These are phyloP conservation scores for Danio rerio DNA, from an alignment of 2,113 vertebrate genomes.

Conservation along the genomic window DNA sequence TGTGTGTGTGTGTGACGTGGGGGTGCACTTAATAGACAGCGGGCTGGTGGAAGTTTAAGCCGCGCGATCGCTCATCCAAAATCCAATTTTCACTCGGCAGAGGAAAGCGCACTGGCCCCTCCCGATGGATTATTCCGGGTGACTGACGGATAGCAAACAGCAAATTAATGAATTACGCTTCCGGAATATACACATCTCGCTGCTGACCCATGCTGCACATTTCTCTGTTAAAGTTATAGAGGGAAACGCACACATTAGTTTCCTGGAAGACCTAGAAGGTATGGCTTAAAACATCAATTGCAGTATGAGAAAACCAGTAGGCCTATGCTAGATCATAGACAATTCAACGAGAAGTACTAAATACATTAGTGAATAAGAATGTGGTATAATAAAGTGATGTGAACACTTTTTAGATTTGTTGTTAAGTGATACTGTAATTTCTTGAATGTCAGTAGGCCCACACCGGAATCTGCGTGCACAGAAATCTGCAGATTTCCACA, in stretches of 20 bases:
- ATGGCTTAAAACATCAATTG: background rate
- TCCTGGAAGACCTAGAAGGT: background rate
- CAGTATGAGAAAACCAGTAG: background rate
- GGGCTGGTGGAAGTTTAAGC: conserved; percentile 56
- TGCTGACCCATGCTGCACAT: conserved; percentile 44
- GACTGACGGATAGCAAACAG: conserved; percentile 56
- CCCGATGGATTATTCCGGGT: conserved; percentile 54
- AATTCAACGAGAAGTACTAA: too few species aligned
- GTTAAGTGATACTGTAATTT: too few species aligned
- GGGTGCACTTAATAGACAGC: conserved; percentile 54
- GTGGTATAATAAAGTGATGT: too few species aligned
- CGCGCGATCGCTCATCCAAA: conserved; percentile 57
- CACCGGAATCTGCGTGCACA: too few species aligned
- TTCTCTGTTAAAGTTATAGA: conserved; percentile 13
- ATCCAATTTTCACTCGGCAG: conserved; percentile 57
- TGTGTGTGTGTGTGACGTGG: conserved; percentile 30
- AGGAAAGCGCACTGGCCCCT: conserved; percentile 52
- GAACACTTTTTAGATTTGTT: too few species aligned
- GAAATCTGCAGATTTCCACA: too few species aligned
- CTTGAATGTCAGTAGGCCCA: too few species aligned
- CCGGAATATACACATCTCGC: conserved; percentile 55
- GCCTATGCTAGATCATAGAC: too few species aligned
- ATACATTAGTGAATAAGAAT: too few species aligned
- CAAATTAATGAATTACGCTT: conserved; percentile 64
- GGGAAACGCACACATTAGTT: background rate